Evolutionary conservation across 2,113 vertebrate genomes (phyloP).

Genomic region (Crotalus horridus): DNA sequence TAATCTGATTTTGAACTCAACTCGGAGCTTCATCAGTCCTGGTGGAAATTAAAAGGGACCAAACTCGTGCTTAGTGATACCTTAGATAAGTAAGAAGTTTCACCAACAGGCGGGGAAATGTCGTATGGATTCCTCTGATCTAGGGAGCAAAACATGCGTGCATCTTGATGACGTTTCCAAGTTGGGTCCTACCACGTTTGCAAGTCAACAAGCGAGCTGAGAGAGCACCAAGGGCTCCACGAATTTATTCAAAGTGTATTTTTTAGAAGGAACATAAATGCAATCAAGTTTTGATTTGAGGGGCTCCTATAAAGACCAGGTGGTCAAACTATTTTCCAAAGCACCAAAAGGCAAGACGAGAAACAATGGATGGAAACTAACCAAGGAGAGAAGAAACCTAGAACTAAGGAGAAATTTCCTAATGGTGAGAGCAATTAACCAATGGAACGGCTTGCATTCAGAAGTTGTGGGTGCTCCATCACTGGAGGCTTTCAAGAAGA

Average conservation of each 20-base stretch:
- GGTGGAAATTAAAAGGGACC: slow-evolving; percentile 40
- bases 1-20: slow-evolving; percentile 31
- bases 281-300: neutral
- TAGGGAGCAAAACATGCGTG: slow-evolving; percentile 7
- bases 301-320: no score
- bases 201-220: neutral
- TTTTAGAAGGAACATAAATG: neutral
- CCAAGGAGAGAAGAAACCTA: neutral
- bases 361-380: neutral
- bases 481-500: neutral
- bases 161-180: neutral
- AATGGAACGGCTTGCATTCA: neutral
- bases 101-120: slow-evolving; percentile 3
- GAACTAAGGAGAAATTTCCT: neutral
- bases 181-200: neutral
- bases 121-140: slow-evolving; percentile 3
- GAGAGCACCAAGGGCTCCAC: neutral
- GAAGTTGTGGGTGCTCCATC: neutral
- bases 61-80: slow-evolving; percentile 39
- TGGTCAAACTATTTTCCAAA: neutral
- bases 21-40: slow-evolving; percentile 39
- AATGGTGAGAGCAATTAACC: neutral
- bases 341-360: neutral
- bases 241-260: neutral
- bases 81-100: no score